Conservation (phyloP, 2,797 vertebrate species). For the Myripristis murdjan region DNA sequence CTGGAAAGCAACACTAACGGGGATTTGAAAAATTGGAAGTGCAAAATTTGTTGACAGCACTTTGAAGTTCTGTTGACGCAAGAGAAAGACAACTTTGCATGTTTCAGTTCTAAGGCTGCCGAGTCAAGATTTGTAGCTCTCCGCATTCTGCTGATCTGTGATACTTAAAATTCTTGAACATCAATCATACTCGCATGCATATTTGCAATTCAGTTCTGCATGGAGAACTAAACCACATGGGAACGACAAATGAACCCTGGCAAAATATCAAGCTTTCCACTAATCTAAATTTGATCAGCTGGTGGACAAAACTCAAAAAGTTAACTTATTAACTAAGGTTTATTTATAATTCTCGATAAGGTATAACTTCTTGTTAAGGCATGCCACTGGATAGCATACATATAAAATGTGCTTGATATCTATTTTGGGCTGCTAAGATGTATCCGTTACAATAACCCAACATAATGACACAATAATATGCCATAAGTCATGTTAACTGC, state of each 20-base stretch:
- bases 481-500: too few species aligned
- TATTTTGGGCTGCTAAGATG: neutral
- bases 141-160: constrained; percentile 41
- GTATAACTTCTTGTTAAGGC: too few species aligned
- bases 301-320: constrained; percentile 18
- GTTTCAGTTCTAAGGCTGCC: constrained; percentile 42
- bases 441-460: neutral
- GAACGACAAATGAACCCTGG: constrained; percentile 2
- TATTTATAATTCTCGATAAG: too few species aligned
- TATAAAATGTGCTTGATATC: neutral
- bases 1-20: constrained; percentile 26
- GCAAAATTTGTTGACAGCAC: constrained; percentile 42
- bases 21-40: constrained; percentile 37
- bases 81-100: constrained; percentile 28
- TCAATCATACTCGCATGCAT: constrained; percentile 40
- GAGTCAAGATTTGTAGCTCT: constrained; percentile 46
- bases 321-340: constrained; percentile 10
- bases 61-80: constrained; percentile 61
- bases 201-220: constrained; percentile 26
- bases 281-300: constrained; percentile 13
- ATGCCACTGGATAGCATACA: constrained; percentile 9
- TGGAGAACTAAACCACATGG: constrained; percentile 9
- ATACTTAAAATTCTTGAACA: constrained; percentile 52
- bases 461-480: neutral
- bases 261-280: constrained; percentile 10